phyloP scores from a whole-genome alignment of 2,888 invertebrate genomes.

The Parasteatoda lunata region DNA sequence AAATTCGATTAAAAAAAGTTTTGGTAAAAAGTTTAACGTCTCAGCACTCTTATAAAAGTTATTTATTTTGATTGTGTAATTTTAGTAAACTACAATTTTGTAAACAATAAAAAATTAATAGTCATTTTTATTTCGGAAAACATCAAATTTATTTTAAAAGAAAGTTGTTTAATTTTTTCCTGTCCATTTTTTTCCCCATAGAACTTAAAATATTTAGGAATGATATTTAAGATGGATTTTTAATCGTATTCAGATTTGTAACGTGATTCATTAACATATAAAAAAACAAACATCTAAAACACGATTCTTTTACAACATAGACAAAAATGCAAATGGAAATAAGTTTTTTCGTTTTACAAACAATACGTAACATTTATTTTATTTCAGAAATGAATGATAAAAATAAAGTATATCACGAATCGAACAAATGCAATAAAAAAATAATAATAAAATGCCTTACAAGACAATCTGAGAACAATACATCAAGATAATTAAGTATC shows the following conservation, averaged over 20 bases:
- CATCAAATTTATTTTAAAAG: too few relatives aligned
- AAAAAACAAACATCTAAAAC: too few relatives aligned
- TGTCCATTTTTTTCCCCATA: too few relatives aligned
- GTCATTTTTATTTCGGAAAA: too few relatives aligned
- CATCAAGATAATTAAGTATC: constrained; percentile 28
- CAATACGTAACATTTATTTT: neutral
- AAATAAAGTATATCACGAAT: neutral
- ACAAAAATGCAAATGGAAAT: neutral
- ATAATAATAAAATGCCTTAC: neutral
- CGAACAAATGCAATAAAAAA: neutral
- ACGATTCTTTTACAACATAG: neutral
- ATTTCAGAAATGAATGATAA: neutral
- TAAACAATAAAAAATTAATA: too few relatives aligned
- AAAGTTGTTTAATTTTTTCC: too few relatives aligned
- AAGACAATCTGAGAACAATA: constrained; percentile 11
- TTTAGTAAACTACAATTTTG: too few relatives aligned
- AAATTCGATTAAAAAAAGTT: too few relatives aligned
- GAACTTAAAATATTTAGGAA: neutral
- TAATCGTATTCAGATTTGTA: neutral
- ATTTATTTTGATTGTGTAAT: too few relatives aligned
- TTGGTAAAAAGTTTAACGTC: too few relatives aligned
- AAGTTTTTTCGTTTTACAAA: neutral
- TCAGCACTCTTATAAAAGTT: too few relatives aligned
- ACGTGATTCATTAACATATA: too few relatives aligned
- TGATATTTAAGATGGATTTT: neutral